These are phyloP conservation scores for Syndactyla subalaris DNA, from an alignment of 2,797 vertebrate species.

Conservation along the genomic window DNA sequence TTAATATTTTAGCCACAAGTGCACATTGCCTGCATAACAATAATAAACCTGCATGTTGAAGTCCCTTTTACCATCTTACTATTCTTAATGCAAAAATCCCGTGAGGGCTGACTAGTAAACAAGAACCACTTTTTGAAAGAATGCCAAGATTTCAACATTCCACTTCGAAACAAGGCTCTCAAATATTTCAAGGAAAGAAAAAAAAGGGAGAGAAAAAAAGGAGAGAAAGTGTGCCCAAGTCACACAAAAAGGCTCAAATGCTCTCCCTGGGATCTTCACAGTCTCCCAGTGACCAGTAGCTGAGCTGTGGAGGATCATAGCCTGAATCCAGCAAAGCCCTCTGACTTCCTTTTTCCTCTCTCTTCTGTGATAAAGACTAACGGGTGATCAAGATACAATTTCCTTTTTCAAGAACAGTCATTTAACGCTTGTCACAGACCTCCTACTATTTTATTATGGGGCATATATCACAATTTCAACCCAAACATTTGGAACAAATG, in stretches of 20 bases:
- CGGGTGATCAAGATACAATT: background rate
- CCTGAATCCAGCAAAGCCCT: background rate
- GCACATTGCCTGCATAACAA: background rate
- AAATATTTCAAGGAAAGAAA: background rate
- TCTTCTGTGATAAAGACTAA: background rate
- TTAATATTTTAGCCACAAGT: background rate
- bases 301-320: background rate
- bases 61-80: background rate
- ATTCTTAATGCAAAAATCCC: background rate
- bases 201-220: background rate
- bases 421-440: background rate
- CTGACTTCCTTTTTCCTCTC: background rate
- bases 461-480: background rate
- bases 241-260: background rate
- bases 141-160: background rate
- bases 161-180: background rate
- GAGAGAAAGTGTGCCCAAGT: background rate
- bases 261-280: background rate
- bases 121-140: background rate
- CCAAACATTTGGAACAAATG: background rate
- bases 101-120: background rate
- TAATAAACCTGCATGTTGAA: background rate
- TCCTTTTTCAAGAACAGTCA: background rate
- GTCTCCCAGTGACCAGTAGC: background rate
- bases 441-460: background rate